These are phyloP conservation scores for Thomomys bottae DNA, from an alignment of 2,113 vertebrate genomes.

Conservation along the genomic window DNA sequence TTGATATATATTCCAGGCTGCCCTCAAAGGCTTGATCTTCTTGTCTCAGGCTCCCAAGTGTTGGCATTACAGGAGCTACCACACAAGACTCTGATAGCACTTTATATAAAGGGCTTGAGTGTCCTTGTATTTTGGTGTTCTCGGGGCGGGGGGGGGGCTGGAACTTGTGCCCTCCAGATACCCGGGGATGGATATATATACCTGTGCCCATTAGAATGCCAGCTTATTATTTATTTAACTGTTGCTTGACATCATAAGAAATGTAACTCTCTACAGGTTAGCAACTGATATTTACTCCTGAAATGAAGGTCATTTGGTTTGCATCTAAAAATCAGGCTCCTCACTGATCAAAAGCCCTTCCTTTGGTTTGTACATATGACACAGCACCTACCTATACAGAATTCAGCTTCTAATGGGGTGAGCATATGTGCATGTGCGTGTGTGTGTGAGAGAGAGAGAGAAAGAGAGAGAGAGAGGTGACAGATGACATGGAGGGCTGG, in stretches of 20 bases:
- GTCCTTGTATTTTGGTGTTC: no score
- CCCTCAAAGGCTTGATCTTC: neutral
- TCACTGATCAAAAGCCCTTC: neutral
- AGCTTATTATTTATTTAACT: no score
- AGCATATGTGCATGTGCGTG: neutral
- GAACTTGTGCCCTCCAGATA: neutral
- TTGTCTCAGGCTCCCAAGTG: no score
- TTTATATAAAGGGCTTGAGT: no score
- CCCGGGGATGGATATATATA: neutral
- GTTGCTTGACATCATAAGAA: neutral
- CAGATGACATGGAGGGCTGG: no score
- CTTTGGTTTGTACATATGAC: neutral
- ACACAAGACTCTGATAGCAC: no score
- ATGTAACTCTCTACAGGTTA: neutral
- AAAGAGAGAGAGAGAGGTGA: neutral
- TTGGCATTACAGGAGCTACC: no score
- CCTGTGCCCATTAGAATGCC: neutral
- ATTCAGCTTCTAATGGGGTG: neutral
- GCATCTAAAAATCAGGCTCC: neutral
- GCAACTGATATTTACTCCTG: conserved; percentile 8
- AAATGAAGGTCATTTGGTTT: no score
- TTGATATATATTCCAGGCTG: neutral
- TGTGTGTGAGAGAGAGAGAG: neutral
- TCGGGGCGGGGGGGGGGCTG: no score
- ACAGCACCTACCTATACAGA: neutral